Percentiles rank a stretch among this genome's conserved stretches.
Conservation (phyloP, 2,888 invertebrate species). For the Daptonema setosum region DNA sequence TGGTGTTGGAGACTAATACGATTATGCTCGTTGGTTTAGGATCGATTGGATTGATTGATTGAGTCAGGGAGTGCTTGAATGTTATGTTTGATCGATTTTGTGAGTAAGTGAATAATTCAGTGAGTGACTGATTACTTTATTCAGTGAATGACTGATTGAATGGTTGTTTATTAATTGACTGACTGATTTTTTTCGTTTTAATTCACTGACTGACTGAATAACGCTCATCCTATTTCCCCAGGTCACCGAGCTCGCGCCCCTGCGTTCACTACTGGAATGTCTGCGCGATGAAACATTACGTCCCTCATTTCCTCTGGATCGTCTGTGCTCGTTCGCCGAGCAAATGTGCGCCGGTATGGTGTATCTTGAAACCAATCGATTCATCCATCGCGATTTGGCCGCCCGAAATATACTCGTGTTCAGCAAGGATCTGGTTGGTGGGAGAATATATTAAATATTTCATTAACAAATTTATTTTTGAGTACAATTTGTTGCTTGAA, state of each 20-base stretch:
- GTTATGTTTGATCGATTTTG: too few relatives aligned
- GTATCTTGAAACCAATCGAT: slow-evolving; percentile 77
- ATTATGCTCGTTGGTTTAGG: slow-evolving; percentile 40
- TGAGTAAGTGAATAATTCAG: too few relatives aligned
- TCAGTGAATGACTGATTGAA: too few relatives aligned
- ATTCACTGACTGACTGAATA: too few relatives aligned
- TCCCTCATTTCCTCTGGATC: slow-evolving; percentile 69
- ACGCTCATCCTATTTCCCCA: too few relatives aligned
- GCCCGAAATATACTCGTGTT: slow-evolving; percentile 93
- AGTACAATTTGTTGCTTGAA: too few relatives aligned
- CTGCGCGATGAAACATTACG: slow-evolving; percentile 72
- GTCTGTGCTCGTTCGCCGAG: slow-evolving; percentile 76
- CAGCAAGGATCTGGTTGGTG: slow-evolving; percentile 56
- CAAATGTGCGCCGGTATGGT: slow-evolving; percentile 95
- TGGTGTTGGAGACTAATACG: slow-evolving; percentile 71
- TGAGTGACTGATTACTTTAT: too few relatives aligned
- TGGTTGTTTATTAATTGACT: too few relatives aligned
- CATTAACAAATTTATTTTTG: not conserved
- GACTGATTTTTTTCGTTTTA: too few relatives aligned
- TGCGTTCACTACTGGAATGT: slow-evolving; percentile 79
- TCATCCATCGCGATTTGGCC: slow-evolving; percentile 90
- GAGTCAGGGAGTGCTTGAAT: too few relatives aligned
- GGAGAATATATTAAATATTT: too few relatives aligned
- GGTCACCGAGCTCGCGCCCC: slow-evolving; percentile 82
- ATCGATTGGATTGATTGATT: not conserved